Base-by-base conservation (phyloP, 2,797 vertebrate species). In the Phoxinus dragarum region DNA sequence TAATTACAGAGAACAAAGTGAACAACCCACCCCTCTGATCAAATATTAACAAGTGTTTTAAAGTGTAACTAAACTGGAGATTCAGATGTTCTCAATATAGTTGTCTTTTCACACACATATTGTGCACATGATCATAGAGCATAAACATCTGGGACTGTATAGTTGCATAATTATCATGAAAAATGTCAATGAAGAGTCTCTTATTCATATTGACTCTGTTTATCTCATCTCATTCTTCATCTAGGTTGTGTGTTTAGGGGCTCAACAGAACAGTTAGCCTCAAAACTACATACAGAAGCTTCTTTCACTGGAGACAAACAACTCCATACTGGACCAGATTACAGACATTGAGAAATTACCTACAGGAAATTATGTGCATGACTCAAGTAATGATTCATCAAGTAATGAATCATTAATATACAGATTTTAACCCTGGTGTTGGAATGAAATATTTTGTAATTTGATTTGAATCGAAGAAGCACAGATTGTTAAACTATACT, bases 271-370 rank as follows among this genome's bases (percentile, higher is more conserved):
- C n/a, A n/a, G n/a, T n/a, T n/a, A n/a, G n/a, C n/a, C n/a, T n/a
- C n/a, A 79, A 83, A 93, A 96, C n/a, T n/a, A 97, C 91, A 94
- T 94, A 74, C 92, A 94, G 92, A 96, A 93, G 88, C 92, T 97
- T 90, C 92, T 96, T 91, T 93, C 93, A 17, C 88, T 96, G 91
- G 92, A 96, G 92, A 93, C 96, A 16, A 97, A 97, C 86, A 90
- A 94, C 86, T 91, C 92, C n/a, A 69, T 90, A 49, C 72, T 93
- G 67, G 91, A 92, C 40, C 61, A 89, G 6, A 90, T 93, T 44
- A 82, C 75, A 84, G 52, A 74, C 16, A 17, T 27, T 6, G 54
- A 81, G 79, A 81, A 85, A 78, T 89, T 64, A 86, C 27, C 19
- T n/a, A 59, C 31, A 78, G 0, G 19, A 54, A 61, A 78, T 7